Evolutionary conservation across 2,797 vertebrate species (phyloP).

Genomic region (Alca torda): DNA sequence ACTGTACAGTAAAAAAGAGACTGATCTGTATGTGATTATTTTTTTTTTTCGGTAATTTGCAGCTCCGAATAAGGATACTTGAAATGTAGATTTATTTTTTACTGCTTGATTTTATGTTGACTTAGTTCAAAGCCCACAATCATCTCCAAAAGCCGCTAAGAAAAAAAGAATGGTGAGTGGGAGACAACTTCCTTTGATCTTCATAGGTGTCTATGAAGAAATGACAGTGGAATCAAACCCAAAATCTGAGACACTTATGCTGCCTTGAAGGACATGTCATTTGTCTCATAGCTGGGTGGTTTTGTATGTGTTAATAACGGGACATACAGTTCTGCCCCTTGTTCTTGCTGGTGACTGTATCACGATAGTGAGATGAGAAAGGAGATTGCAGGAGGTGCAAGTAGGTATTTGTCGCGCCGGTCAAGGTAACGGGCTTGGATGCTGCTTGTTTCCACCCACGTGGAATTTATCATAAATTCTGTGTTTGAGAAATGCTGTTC

Average conservation of each 20-base stretch:
- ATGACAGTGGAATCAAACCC: background rate
- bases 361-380: background rate
- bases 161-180: background rate
- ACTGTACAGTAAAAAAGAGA: constrained; percentile 14
- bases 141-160: background rate
- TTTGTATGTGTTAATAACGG: background rate
- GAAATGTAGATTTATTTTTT: constrained; percentile 48
- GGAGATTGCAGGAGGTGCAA: background rate
- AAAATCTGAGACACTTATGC: background rate
- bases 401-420: background rate
- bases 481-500: background rate
- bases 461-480: background rate
- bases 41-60: constrained; percentile 28
- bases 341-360: background rate
- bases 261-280: background rate
- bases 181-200: constrained; percentile 14
- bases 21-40: constrained; percentile 11
- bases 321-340: background rate
- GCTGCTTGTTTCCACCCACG: background rate
- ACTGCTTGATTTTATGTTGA: constrained; percentile 31
- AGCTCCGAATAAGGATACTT: constrained; percentile 69
- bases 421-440: background rate
- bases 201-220: background rate
- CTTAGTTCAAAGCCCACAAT: background rate
- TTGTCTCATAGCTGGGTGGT: background rate